A percentile compares a stretch with the other conserved stretches of the same genome.
Evolutionary conservation across 1,140 invertebrate species (phyloP).

Genomic region (Asbolus verrucosus): DNA sequence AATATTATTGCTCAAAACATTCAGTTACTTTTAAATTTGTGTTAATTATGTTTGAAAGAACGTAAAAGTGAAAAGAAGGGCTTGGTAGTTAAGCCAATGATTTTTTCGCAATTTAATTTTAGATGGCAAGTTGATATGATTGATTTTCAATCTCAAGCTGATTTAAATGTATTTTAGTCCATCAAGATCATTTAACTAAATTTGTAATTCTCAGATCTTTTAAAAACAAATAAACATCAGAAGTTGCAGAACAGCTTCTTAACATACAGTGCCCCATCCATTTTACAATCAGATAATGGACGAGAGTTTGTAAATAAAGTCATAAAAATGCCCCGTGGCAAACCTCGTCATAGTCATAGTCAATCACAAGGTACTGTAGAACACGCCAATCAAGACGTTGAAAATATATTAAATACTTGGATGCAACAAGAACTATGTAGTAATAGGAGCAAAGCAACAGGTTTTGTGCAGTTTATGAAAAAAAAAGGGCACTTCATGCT

Average conservation of each 20-base stretch:
- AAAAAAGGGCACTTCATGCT: constrained; percentile 52
- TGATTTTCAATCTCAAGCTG: constrained; percentile 64
- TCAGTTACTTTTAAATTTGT: too few species aligned
- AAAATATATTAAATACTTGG: too few species aligned
- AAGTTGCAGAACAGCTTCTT: too few species aligned
- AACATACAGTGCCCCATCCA: constrained; percentile 43
- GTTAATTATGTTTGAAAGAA: constrained; percentile 48
- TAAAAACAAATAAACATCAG: constrained; percentile 52
- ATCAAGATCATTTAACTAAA: constrained; percentile 63
- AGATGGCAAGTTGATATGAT: constrained; percentile 68
- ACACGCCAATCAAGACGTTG: too few species aligned
- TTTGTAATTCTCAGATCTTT: constrained; percentile 46
- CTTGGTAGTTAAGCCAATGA: too few species aligned
- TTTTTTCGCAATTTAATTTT: constrained; percentile 60
- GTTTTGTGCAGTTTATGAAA: constrained; percentile 50
- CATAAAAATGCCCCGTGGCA: constrained; percentile 43
- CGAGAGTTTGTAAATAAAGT: constrained; percentile 42
- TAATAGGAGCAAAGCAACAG: constrained; percentile 62
- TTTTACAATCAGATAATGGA: constrained; percentile 62
- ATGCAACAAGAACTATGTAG: too few species aligned
- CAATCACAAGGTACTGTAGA: constrained; percentile 63
- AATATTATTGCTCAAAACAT: too few species aligned
- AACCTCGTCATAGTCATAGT: constrained; percentile 61
- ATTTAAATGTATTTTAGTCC: constrained; percentile 67
- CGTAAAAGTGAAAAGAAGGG: constrained; percentile 52